Percentiles rank a stretch among this genome's conserved stretches.
Evolutionary conservation across 1,140 invertebrate species (phyloP).

Genomic region (Neotoxoptera formosana): DNA sequence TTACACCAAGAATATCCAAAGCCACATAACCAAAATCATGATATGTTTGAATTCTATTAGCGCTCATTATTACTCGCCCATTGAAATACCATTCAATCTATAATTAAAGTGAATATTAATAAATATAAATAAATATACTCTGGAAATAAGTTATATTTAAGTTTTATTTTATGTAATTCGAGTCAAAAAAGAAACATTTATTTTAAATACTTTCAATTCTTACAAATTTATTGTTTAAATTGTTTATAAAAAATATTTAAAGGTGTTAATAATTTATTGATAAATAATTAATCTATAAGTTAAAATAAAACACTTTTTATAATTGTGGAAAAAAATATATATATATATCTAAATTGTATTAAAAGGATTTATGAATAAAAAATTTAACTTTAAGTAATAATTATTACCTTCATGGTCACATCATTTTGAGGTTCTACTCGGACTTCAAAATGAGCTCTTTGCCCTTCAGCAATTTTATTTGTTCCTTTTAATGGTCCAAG

Average conservation of each 20-base stretch:
- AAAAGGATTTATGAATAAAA: background rate
- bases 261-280: background rate
- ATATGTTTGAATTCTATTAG: conserved; percentile 88
- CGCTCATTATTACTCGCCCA: conserved; percentile 81
- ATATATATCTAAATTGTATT: background rate
- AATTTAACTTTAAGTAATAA: background rate
- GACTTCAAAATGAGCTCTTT: conserved; percentile 95
- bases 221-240: background rate
- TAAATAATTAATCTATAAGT: background rate
- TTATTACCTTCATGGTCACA: conserved; percentile 75
- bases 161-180: background rate
- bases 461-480: conserved; percentile 93
- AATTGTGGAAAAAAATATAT: too few species aligned
- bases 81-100: conserved; percentile 90
- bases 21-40: conserved; percentile 96
- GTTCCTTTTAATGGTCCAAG: conserved; percentile 87
- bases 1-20: conserved; percentile 88
- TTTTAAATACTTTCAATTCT: background rate
- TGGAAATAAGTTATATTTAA: background rate
- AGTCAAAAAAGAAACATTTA: background rate
- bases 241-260: background rate
- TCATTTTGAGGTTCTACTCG: conserved; percentile 93
- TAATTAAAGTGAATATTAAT: background rate
- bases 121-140: background rate
- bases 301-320: background rate